Percentiles rank a stretch among this genome's conserved stretches.
Evolutionary conservation across 1,140 invertebrate genomes (phyloP).

Genomic region (Olivierus martensii): DNA sequence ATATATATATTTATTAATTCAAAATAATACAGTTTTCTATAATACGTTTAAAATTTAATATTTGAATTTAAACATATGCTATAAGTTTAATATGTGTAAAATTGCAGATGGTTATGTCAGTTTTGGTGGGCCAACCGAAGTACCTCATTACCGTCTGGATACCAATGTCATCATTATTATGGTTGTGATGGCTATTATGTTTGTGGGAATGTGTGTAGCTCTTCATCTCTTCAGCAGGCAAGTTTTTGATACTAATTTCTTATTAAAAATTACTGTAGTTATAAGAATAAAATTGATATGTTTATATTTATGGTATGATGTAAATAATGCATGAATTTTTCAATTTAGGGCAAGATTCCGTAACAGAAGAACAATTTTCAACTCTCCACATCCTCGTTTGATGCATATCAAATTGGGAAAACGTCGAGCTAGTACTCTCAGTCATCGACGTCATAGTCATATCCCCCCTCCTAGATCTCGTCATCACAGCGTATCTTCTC

Average conservation of each 20-base stretch:
- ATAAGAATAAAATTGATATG: background rate
- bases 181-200: slow-evolving; percentile 81
- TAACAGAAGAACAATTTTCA: slow-evolving; percentile 83
- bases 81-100: no score
- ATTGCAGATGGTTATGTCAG: background rate
- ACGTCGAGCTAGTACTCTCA: slow-evolving; percentile 7
- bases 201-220: slow-evolving; percentile 84
- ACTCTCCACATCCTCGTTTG: slow-evolving; percentile 67
- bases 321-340: slow-evolving; percentile 27
- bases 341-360: slow-evolving; percentile 71
- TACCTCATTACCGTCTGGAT: slow-evolving; percentile 45
- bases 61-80: no score
- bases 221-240: slow-evolving; percentile 84
- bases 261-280: no score
- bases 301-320: slow-evolving; percentile 11
- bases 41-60: no score
- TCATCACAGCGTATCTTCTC: slow-evolving; percentile 13
- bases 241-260: slow-evolving; percentile 27
- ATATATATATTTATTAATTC: no score
- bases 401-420: slow-evolving; percentile 23
- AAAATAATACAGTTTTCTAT: no score
- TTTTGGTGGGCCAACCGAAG: slow-evolving; percentile 1
- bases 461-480: slow-evolving; percentile 13
- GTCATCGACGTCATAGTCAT: slow-evolving; percentile 3
- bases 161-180: slow-evolving; percentile 80